Evolutionary conservation across 2,797 vertebrate species (phyloP).

Genomic region (Distichodus sexfasciatus): DNA sequence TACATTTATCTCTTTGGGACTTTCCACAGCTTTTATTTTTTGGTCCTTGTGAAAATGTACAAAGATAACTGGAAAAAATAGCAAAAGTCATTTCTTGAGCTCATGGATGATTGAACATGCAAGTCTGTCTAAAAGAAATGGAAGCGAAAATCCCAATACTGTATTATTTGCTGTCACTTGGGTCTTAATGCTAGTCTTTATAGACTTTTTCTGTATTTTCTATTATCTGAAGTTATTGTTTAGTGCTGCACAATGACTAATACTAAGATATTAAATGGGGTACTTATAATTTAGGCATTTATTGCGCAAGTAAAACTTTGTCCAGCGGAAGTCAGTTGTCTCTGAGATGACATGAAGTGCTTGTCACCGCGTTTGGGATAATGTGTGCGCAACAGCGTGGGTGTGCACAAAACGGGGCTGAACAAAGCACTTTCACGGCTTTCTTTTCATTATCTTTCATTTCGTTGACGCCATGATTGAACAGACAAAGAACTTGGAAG

Average conservation of each 20-base stretch:
- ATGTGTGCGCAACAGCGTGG: not conserved
- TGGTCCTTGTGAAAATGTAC: constrained; percentile 34
- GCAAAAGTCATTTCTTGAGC: constrained; percentile 11
- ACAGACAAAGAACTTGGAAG: not conserved
- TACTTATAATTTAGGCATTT: not conserved
- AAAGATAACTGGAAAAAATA: constrained; percentile 14
- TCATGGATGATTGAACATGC: constrained; percentile 34
- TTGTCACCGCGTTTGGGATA: constrained; percentile 28
- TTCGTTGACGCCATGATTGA: constrained; percentile 19
- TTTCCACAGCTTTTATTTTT: constrained; percentile 12
- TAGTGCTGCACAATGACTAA: not conserved
- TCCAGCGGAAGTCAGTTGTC: constrained; percentile 22
- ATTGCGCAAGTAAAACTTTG: constrained; percentile 13
- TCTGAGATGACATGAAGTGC: constrained; percentile 10
- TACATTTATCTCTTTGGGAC: constrained; percentile 1
- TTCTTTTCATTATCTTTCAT: constrained; percentile 12
- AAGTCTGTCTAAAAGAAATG: constrained; percentile 37
- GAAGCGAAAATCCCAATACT: not conserved
- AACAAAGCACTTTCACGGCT: not conserved
- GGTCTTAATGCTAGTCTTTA: constrained; percentile 3
- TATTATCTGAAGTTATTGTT: not conserved
- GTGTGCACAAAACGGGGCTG: constrained; percentile 7
- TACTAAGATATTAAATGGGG: not conserved
- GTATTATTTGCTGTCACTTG: constrained; percentile 7
- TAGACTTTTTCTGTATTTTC: not conserved